Percentiles rank a stretch among this genome's conserved stretches.
Conservation (phyloP, 2,888 invertebrate species). For the Elmis aenea region DNA sequence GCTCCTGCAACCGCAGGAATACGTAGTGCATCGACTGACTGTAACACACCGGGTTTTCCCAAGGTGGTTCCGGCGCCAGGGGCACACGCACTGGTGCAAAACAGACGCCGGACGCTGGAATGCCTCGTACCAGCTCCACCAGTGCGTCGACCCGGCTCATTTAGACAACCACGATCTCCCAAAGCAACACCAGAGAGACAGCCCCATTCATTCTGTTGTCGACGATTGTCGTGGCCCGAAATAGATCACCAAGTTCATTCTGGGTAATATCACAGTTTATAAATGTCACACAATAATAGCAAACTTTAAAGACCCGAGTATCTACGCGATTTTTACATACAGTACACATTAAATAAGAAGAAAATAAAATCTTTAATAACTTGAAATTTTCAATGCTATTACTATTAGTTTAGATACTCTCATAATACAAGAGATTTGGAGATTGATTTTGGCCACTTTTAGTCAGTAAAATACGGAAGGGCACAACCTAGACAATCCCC, state of each 20-base stretch:
- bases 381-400: too few species aligned
- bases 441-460: too few species aligned
- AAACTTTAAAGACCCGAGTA: background rate
- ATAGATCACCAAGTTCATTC: slow-evolving; percentile 78
- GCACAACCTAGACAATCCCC: too few species aligned
- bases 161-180: slow-evolving; percentile 52
- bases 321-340: too few species aligned
- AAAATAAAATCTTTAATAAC: too few species aligned
- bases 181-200: slow-evolving; percentile 47
- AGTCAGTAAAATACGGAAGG: too few species aligned
- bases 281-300: background rate
- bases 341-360: too few species aligned
- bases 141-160: slow-evolving; percentile 48
- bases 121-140: slow-evolving; percentile 40
- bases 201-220: slow-evolving; percentile 69
- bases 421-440: too few species aligned
- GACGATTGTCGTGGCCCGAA: slow-evolving; percentile 79
- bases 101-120: slow-evolving; percentile 58
- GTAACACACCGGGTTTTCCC: slow-evolving; percentile 58
- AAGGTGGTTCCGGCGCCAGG: slow-evolving; percentile 69
- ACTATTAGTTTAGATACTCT: too few species aligned
- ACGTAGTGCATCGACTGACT: slow-evolving; percentile 44
- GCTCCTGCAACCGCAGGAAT: slow-evolving; percentile 35
- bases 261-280: slow-evolving; percentile 59
- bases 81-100: slow-evolving; percentile 51